Evolutionary conservation across 2,888 invertebrate species (phyloP).

Genomic region (Dastarcus helophoroides): DNA sequence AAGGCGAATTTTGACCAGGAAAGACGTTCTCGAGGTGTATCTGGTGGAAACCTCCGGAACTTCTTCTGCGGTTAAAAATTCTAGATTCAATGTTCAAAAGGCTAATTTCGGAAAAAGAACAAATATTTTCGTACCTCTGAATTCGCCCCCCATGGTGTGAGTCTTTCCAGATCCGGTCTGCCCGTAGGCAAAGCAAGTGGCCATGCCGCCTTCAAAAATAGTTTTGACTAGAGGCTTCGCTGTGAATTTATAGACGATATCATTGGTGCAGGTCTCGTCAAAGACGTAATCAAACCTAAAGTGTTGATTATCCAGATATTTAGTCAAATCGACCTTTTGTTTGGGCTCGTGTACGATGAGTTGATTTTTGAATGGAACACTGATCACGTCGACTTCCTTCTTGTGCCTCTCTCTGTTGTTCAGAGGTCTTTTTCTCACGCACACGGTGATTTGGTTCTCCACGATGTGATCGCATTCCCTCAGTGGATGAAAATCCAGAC

Average conservation of each 20-base stretch:
- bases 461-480: constrained; percentile 71
- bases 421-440: constrained; percentile 92
- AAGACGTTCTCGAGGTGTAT: too few species aligned
- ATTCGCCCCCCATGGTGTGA: constrained; percentile 99
- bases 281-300: constrained; percentile 99
- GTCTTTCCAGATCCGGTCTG: constrained; percentile 97
- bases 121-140: constrained; percentile 63
- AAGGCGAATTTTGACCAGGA: too few species aligned
- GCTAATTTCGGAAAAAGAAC: too few species aligned
- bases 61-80: too few species aligned
- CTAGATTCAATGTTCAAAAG: too few species aligned
- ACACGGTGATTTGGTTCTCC: constrained; percentile 96
- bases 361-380: constrained; percentile 80
- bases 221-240: constrained; percentile 97
- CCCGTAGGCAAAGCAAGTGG: constrained; percentile 99
- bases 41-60: too few species aligned
- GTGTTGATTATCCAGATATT: constrained; percentile 94
- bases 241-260: constrained; percentile 95
- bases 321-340: constrained; percentile 94
- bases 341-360: constrained; percentile 87
- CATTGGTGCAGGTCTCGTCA: constrained; percentile 89
- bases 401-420: constrained; percentile 79
- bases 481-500: constrained; percentile 78
- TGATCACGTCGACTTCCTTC: constrained; percentile 93
- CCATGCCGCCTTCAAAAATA: constrained; percentile 98